These are phyloP conservation scores for Drosophila nasuta DNA, from an alignment of 1,140 invertebrate species.

Conservation along the genomic window DNA sequence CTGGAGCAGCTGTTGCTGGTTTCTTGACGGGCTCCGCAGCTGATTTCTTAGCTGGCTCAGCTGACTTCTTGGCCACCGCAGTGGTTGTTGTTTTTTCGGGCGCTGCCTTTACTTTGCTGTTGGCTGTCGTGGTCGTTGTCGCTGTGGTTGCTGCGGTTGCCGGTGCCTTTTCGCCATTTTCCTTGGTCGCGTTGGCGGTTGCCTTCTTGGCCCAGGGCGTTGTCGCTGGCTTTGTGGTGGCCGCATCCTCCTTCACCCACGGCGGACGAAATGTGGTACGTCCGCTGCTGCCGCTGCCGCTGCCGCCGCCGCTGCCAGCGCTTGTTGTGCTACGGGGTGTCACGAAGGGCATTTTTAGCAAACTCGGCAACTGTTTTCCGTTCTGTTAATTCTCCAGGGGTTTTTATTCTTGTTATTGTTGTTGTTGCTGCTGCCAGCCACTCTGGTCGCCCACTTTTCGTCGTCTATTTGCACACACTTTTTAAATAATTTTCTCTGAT, in stretches of 20 bases:
- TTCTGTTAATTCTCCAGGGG: slow-evolving; percentile 51
- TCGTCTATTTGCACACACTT: slow-evolving; percentile 79
- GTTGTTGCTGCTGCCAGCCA: slow-evolving; percentile 45
- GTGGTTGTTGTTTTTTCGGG: slow-evolving; percentile 20
- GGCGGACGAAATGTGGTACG: slow-evolving; percentile 91
- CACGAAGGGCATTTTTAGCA: slow-evolving; percentile 73
- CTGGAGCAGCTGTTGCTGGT: slow-evolving; percentile 43
- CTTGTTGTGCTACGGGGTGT: slow-evolving; percentile 73
- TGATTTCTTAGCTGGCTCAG: slow-evolving; percentile 53
- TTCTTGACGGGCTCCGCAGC: slow-evolving; percentile 47
- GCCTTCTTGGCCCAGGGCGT: slow-evolving; percentile 87
- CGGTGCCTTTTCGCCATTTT: slow-evolving; percentile 71
- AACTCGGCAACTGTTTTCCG: slow-evolving; percentile 41
- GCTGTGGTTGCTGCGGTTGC: slow-evolving; percentile 5
- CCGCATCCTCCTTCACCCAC: slow-evolving; percentile 91
- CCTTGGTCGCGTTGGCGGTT: slow-evolving; percentile 57
- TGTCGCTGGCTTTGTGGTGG: slow-evolving; percentile 85
- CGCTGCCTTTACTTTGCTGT: slow-evolving; percentile 43
- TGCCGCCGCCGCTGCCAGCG: slow-evolving; percentile 72
- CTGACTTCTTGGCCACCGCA: slow-evolving; percentile 38
- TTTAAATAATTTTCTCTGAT: slow-evolving; percentile 78
- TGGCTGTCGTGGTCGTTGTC: slow-evolving; percentile 28
- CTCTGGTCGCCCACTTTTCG: slow-evolving; percentile 36
- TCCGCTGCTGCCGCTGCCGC: slow-evolving; percentile 84
- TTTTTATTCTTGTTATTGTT: slow-evolving; percentile 34